Evolutionary conservation across 2,888 invertebrate genomes (phyloP).

Genomic region (Harpalus rubripes): DNA sequence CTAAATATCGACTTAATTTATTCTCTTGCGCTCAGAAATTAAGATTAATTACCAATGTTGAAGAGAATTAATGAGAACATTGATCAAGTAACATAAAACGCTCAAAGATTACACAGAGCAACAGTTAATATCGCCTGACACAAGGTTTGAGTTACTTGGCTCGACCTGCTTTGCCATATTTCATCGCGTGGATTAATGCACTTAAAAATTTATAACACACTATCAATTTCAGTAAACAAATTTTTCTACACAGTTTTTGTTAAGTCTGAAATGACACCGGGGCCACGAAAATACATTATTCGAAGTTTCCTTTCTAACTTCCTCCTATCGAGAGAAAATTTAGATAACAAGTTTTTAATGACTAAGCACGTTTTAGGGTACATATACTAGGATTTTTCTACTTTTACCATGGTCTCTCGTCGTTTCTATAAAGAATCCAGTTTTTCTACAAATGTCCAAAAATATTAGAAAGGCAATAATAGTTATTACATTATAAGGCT

Average conservation of each 20-base stretch:
- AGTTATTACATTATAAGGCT: no score
- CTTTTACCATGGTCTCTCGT: no score
- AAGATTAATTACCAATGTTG: slow-evolving; percentile 59
- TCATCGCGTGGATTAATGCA: slow-evolving; percentile 49
- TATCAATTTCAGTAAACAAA: slow-evolving; percentile 40
- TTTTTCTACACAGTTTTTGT: slow-evolving; percentile 4
- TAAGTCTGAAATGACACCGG: slow-evolving; percentile 5
- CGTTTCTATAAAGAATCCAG: no score
- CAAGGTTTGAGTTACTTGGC: slow-evolving; percentile 13
- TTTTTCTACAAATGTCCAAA: no score
- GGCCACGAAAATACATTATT: background rate
- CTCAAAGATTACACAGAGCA: slow-evolving; percentile 59
- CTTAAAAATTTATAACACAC: slow-evolving; percentile 47
- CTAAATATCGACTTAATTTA: slow-evolving; percentile 62
- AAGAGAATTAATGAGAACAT: slow-evolving; percentile 62
- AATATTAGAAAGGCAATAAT: no score
- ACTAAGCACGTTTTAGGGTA: no score
- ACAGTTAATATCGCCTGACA: slow-evolving; percentile 51
- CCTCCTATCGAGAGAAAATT: background rate
- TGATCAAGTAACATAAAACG: slow-evolving; percentile 63
- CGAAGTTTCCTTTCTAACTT: background rate
- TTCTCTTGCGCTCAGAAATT: slow-evolving; percentile 55
- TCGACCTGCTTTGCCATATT: slow-evolving; percentile 33
- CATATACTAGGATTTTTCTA: no score
- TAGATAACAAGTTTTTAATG: no score